Evolutionary conservation across 1,140 invertebrate genomes (phyloP).

Genomic region (Calosoma granatense): DNA sequence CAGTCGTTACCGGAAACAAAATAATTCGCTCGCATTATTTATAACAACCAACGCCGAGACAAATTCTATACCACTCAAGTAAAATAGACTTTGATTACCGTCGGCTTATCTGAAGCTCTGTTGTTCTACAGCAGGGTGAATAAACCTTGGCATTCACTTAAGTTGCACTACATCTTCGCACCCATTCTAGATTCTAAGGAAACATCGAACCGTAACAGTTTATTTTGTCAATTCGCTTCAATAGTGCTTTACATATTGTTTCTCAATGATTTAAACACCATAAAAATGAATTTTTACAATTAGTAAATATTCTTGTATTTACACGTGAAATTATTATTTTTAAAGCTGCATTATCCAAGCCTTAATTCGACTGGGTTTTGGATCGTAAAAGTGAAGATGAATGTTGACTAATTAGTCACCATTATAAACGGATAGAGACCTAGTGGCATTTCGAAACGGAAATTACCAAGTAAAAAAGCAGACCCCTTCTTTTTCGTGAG

Average conservation of each 20-base stretch:
- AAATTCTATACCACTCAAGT: not conserved
- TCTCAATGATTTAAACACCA: too few species aligned
- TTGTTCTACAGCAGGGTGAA: not conserved
- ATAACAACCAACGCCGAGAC: not conserved
- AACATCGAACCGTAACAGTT: too few species aligned
- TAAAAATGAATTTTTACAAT: too few species aligned
- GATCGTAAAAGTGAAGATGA: not conserved
- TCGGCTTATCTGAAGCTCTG: not conserved
- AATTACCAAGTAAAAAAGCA: conserved; percentile 4
- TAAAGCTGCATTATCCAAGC: too few species aligned
- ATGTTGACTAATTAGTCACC: conserved; percentile 2
- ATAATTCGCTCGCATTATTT: not conserved
- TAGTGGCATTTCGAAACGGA: conserved; percentile 4
- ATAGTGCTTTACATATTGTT: too few species aligned
- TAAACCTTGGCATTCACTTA: too few species aligned
- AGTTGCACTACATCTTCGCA: too few species aligned
- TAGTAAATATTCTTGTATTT: too few species aligned
- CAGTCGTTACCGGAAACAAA: not conserved
- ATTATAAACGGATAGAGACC: conserved; percentile 7
- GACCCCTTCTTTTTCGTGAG: not conserved
- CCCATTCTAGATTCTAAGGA: too few species aligned
- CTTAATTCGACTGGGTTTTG: not conserved
- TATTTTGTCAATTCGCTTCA: too few species aligned
- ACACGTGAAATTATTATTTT: too few species aligned
- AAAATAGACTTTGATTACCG: not conserved